Evolutionary conservation across 2,797 vertebrate species (phyloP), one percentile per base, ranked within the genome.

Genomic region (Enoplosus armatus): DNA sequence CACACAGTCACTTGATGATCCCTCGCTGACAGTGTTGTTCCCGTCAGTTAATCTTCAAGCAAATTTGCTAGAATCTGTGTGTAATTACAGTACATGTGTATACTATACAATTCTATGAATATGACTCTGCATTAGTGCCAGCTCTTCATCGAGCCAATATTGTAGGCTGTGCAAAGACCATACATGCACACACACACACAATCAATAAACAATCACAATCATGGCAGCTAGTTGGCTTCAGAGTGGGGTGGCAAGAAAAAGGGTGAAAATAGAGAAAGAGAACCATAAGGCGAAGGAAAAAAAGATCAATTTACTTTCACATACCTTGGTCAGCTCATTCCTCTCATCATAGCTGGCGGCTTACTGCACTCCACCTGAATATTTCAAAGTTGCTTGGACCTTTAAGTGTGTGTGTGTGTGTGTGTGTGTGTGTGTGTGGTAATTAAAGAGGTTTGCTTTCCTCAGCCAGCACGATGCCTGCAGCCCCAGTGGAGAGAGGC

Each of bases 121-220:
- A 35, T 18, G 60, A 22, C 29, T 59, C 26, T 64, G 59, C 8
- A 3, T 77, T 27, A 37, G n/a, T 77, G 67, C 62, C 82, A 50
- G 66, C 41, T 79, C 27, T 62, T 53, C 61, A 73, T 75, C 8
- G 14, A 62, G 55, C 22, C 29, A 63, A 50, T 37, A 20, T 48
- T 75, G 60, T 35, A 1, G 22, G 18, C 50, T 33, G 16, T 33
- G 37, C 35, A 16, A 62, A 54, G 20, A n/a, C 66, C 47, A 66
- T 37, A 69, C 54, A 45, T 24, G 37, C 24, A 66, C 16, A 33
- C 43, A 35, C 62, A 61, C 55, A 53, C 63, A 70, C 33, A 31
- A 72, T 82, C 79, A 79, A 82, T 86, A 80, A 65, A 68, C 61
- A 66, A 43, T 51, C 9, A n/a, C 51, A 60, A 12, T 74, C 53